Percentiles rank a stretch among this genome's conserved stretches.
These are phyloP conservation scores for Hypanus sabinus DNA, from an alignment of 2,113 vertebrate species.

Conservation along the genomic window DNA sequence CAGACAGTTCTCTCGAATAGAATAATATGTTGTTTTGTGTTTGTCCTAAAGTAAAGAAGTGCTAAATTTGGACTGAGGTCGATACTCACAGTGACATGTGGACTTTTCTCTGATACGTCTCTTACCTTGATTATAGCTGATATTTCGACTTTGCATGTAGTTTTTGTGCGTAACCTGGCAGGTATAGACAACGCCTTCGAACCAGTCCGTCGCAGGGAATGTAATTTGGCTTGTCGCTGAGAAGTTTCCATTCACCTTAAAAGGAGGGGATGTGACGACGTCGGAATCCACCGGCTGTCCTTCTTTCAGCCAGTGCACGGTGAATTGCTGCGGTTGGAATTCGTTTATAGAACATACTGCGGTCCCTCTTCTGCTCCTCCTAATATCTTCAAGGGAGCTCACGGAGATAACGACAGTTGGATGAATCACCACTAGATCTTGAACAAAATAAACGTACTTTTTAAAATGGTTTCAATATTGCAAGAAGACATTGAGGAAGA, in stretches of 20 bases:
- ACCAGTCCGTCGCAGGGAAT: neutral
- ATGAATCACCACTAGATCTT: slow-evolving; percentile 3
- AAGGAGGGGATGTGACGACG: neutral
- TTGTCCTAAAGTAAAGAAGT: neutral
- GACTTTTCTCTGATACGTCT: too few species aligned
- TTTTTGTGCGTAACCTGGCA: neutral
- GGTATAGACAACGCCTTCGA: rapidly evolving
- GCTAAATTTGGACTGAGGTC: too few species aligned
- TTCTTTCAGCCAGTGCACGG: slow-evolving; percentile 50
- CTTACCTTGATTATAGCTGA: neutral
- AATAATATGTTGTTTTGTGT: too few species aligned
- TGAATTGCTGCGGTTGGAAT: slow-evolving; percentile 47
- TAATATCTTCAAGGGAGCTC: slow-evolving; percentile 38
- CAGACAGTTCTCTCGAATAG: too few species aligned
- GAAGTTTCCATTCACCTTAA: neutral
- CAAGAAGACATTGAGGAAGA: slow-evolving; percentile 41
- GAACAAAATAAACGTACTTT: slow-evolving; percentile 45
- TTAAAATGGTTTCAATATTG: neutral
- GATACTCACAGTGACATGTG: neutral
- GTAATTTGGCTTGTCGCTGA: slow-evolving; percentile 47
- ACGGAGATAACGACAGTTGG: slow-evolving; percentile 44
- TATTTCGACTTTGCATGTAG: neutral
- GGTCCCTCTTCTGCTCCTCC: neutral
- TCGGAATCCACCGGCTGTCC: neutral
- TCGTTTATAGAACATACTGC: slow-evolving; percentile 52